Evolutionary conservation across 30 jellyfish, hydroid and myxozoan species (phyloP).

Genomic region (Pseudorhiza aurosa): DNA sequence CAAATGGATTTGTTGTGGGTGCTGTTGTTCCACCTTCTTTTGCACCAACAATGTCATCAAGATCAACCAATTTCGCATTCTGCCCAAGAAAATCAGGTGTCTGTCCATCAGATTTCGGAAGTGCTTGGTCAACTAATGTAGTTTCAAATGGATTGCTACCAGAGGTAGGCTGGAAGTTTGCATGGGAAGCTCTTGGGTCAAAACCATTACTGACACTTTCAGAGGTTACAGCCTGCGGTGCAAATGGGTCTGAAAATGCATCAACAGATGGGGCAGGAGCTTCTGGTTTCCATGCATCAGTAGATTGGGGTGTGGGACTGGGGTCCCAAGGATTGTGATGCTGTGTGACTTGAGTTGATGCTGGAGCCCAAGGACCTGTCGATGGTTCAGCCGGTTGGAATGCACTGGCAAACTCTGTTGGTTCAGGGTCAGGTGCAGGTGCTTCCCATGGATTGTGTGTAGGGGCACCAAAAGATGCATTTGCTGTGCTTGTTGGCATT

Average conservation of each 20-base stretch:
- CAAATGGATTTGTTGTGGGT: conserved; percentile 66
- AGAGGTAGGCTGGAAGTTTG: conserved; percentile 23
- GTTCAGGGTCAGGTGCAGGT: conserved; percentile 20
- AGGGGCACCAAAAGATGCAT: conserved; percentile 36
- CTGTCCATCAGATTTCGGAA: conserved; percentile 40
- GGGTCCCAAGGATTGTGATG: conserved; percentile 68
- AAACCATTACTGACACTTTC: conserved; percentile 61
- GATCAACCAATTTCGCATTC: conserved; percentile 87
- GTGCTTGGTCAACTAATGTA: conserved; percentile 23
- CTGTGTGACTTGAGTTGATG: conserved; percentile 11
- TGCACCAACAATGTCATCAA: conserved; percentile 81
- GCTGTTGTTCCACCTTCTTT: conserved; percentile 32
- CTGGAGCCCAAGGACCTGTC: conserved; percentile 78
- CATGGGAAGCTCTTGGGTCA: conserved; percentile 74
- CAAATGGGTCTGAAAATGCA: conserved; percentile 49
- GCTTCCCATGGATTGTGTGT: conserved; percentile 71
- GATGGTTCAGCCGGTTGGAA: conserved; percentile 36
- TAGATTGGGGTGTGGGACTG: conserved; percentile 36
- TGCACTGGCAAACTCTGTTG: conserved; percentile 1
- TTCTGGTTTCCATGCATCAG: conserved; percentile 78
- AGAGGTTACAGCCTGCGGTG: conserved; percentile 21
- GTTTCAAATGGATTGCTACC: conserved; percentile 72
- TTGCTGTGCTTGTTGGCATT: conserved; percentile 1
- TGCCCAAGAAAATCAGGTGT: conserved; percentile 67
- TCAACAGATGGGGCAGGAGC: conserved; percentile 11